Base-by-base conservation (phyloP, 53 echinoderm and acorn worm genomes). In the Holothuria scabra region DNA sequence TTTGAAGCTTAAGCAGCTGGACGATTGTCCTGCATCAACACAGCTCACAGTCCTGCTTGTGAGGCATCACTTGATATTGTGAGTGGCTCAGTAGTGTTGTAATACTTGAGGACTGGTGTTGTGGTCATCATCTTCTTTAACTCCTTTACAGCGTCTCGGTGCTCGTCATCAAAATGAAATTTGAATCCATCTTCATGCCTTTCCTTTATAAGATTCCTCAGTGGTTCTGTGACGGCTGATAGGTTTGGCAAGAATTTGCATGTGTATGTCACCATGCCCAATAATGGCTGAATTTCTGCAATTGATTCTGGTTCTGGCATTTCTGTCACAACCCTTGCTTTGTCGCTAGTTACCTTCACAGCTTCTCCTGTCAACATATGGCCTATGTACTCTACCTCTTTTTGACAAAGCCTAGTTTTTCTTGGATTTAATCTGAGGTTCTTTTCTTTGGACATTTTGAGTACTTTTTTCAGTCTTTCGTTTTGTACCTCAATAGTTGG, bases 1-100 rank as follows among this genome's bases (percentile, higher is more conserved):
- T 84, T 84, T 12, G 85, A 70, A 20, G 52, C 85, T 57, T 84
- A 84, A 3, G 85, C 70, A 5, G 56, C 37, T 72, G 85, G 85
- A 52, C 85, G 67, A 5, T 56, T 55, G 56, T 71, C 67, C 14
- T 70, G n/a, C n/a, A n/a, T n/a, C n/a, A n/a, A n/a, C n/a, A n/a
- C n/a, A n/a, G n/a, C n/a, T n/a, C n/a, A n/a, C n/a, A n/a, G n/a
- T n/a, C n/a, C n/a, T n/a, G n/a, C n/a, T n/a, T n/a, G n/a, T n/a
- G n/a, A n/a, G n/a, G n/a, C 71, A 72, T 85, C 85, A 13, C 85
- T 26, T 85, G 85, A 72, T 72, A 85, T 85, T 55, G 34, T 58
- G 30, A 72, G 71, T 19, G 84, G 70, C 12, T 84, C 84, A 48
- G 84, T 67, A 44, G 48, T 35, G 41, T 69, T 85, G 60, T 74